A percentile compares a stretch with the other conserved stretches of the same genome.
Conservation (phyloP, 2,113 vertebrate species). For the Sterrhoptilus dennistouni region DNA sequence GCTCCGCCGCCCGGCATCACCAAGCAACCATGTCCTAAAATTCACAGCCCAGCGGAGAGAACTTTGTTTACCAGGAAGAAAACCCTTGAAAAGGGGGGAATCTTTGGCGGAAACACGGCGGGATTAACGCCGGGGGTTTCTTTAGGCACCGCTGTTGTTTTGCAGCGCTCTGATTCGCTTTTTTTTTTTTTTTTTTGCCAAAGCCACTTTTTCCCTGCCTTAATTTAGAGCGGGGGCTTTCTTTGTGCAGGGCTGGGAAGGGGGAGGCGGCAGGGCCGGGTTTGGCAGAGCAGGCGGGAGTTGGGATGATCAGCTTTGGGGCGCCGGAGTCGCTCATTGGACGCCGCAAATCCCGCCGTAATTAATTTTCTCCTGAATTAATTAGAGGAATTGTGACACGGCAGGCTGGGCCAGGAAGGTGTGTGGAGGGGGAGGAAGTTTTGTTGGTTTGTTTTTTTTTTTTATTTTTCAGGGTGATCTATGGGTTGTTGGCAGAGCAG, state of each 20-base stretch:
- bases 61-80: slow-evolving; percentile 80
- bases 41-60: slow-evolving; percentile 58
- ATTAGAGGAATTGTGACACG: slow-evolving; percentile 75
- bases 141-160: slow-evolving; percentile 75
- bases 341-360: slow-evolving; percentile 75
- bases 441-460: background rate
- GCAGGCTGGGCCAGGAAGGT: background rate
- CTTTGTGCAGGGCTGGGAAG: slow-evolving; percentile 58
- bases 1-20: slow-evolving; percentile 52
- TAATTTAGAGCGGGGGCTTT: slow-evolving; percentile 45
- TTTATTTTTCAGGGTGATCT: slow-evolving; percentile 26
- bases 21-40: slow-evolving; percentile 74
- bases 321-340: slow-evolving; percentile 55
- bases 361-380: slow-evolving; percentile 89
- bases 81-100: slow-evolving; percentile 77
- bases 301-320: slow-evolving; percentile 9
- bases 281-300: slow-evolving; percentile 40
- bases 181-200: slow-evolving; percentile 47
- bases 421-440: background rate
- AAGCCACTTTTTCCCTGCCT: slow-evolving; percentile 73
- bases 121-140: slow-evolving; percentile 70
- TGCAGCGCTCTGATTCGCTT: slow-evolving; percentile 32
- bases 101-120: slow-evolving; percentile 74
- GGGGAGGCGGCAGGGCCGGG: background rate
- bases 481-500: slow-evolving; percentile 1